Evolutionary conservation across 1,140 invertebrate genomes (phyloP), one percentile per base, ranked within the genome.

Genomic region (Drosophila eugracilis): DNA sequence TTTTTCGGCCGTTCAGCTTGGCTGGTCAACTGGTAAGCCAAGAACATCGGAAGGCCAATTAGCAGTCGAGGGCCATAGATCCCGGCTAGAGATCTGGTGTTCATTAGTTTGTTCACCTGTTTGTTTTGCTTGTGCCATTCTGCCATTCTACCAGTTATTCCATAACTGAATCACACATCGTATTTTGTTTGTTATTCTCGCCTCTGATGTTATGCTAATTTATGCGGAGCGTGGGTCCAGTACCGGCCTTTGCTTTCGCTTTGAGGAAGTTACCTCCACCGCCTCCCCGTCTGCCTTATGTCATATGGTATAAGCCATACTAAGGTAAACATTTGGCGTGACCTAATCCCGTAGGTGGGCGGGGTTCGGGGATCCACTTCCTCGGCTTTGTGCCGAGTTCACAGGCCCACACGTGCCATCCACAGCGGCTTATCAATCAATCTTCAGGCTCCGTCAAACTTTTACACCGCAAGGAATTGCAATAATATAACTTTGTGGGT

Each of bases 21-120:
- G 65, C 57, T 48, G 74, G 37, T 26, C 81, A 85, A 86, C 53
- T 79, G 58, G 62, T 45, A 75, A 59, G 65, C 52, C 48, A 50
- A 47, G 54, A 58, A 47, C 74, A 62, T 73, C 55, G 21, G 47
- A 22, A 42, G 60, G 60, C 36, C 62, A 85, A 84, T 84, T 67
- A 84, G 72, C 37, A 10, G 32, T 22, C 14, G 52, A 52, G 53
- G 60, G 30, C 36, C 34, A 9, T 17, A 39, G 36, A 17, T 52
- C 47, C n/a, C 30, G 26, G 37, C 14, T 37, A 41, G 24, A 36
- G 42, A 37, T 52, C 57, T 60, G 37, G 36, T 41, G 54, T 67
- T 83, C 60, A 88, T 88, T 88, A 78, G 83, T 83, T 69, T 78
- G 53, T 88, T 81, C 83, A 88, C 74, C 83, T 88, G 79, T 69